Percentiles rank a stretch among this genome's conserved stretches.
phyloP scores from a whole-genome alignment of 2,888 invertebrate species.

The Tenthredo notha region DNA sequence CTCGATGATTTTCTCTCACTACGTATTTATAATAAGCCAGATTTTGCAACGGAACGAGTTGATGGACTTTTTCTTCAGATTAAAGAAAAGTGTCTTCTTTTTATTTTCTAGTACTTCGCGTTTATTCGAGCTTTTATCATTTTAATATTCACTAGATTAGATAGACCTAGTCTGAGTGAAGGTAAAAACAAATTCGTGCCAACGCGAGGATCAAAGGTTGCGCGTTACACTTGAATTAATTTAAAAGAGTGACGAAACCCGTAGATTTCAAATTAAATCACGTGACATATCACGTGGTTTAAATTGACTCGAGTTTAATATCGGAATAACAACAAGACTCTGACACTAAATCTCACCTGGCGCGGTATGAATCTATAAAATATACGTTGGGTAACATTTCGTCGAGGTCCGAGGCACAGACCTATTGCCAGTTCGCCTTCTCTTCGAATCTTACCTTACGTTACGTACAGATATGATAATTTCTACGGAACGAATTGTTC shows the following conservation, averaged over 20 bases:
- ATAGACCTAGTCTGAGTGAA: neutral
- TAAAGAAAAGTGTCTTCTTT: neutral
- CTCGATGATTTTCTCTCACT: neutral
- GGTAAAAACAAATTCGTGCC: slow-evolving; percentile 17
- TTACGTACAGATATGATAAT: slow-evolving; percentile 12
- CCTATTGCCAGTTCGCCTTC: neutral
- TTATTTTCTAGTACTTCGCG: neutral
- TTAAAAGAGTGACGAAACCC: slow-evolving; percentile 44
- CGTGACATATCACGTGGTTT: slow-evolving; percentile 21
- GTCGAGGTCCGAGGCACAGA: neutral
- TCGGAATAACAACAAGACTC: slow-evolving; percentile 47
- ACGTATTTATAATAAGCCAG: neutral
- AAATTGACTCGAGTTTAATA: slow-evolving; percentile 46
- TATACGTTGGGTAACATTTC: slow-evolving; percentile 41
- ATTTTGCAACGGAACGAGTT: neutral
- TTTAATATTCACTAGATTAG: neutral
- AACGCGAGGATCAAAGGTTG: slow-evolving; percentile 45
- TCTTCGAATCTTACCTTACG: slow-evolving; percentile 26
- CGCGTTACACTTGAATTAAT: slow-evolving; percentile 51
- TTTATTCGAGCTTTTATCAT: neutral
- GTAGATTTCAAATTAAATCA: slow-evolving; percentile 33
- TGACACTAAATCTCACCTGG: slow-evolving; percentile 27
- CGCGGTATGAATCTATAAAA: slow-evolving; percentile 49
- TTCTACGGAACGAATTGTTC: neutral
- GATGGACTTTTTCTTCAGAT: neutral